phyloP scores from a whole-genome alignment of 2,113 vertebrate genomes.

The Chrysemys picta region DNA sequence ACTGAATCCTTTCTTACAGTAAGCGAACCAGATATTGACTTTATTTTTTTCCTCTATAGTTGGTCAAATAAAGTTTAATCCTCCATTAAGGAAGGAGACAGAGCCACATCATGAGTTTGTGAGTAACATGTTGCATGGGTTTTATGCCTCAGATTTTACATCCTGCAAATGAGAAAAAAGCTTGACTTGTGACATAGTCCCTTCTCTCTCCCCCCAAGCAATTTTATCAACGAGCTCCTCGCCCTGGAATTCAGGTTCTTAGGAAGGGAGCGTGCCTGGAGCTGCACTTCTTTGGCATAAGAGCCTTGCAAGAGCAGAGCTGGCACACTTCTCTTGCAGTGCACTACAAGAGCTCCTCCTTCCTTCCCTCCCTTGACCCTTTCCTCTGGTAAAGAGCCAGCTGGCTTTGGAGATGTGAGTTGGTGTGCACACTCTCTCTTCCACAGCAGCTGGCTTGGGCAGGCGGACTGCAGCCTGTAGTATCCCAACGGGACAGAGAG shows the following conservation, averaged over 20 bases:
- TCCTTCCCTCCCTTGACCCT: neutral
- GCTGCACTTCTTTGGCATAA: neutral
- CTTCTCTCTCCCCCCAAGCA: neutral
- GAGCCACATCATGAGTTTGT: constrained; percentile 97
- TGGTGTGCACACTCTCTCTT: neutral
- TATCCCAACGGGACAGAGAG: neutral
- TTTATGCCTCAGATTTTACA: neutral
- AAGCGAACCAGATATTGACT: neutral
- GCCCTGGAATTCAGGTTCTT: neutral
- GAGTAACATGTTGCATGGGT: constrained; percentile 72
- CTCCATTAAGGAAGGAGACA: constrained; percentile 94
- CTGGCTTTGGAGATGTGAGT: neutral
- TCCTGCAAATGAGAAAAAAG: neutral
- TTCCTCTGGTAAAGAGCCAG: neutral
- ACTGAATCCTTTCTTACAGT: neutral
- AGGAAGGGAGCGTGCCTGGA: neutral
- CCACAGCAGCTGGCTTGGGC: neutral
- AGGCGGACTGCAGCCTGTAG: neutral
- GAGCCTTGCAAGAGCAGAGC: neutral
- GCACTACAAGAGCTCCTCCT: neutral
- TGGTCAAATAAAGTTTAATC: constrained; percentile 97
- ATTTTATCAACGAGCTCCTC: neutral
- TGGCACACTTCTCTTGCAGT: neutral
- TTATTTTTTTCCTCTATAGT: constrained; percentile 77
- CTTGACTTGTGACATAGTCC: neutral